phyloP scores from a whole-genome alignment of 2,113 vertebrate species.

The Dryoscopus gambensis region DNA sequence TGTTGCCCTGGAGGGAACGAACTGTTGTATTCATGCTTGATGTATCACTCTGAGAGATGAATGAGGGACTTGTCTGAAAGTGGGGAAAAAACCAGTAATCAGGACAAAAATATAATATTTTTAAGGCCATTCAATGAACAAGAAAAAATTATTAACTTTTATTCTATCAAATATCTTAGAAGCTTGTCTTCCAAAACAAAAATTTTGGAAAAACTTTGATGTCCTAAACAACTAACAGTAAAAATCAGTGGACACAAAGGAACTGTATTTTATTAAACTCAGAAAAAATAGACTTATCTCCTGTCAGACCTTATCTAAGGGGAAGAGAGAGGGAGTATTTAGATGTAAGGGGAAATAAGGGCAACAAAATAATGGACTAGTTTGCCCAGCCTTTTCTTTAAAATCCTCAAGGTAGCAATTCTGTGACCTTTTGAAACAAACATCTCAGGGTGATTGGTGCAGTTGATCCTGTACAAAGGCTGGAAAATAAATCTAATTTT shows the following conservation, averaged over 20 bases:
- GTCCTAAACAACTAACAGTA: not conserved
- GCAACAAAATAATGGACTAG: not conserved
- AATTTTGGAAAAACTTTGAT: not conserved
- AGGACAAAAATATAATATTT: not conserved
- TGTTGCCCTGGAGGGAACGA: not conserved
- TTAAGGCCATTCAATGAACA: not conserved
- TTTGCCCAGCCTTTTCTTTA: not conserved
- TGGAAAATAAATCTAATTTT: not conserved
- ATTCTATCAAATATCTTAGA: not conserved
- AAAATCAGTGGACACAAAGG: not conserved
- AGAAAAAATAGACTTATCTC: not conserved
- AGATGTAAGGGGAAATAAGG: not conserved
- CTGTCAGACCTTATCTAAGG: not conserved
- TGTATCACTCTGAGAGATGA: not conserved
- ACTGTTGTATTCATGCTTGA: not conserved
- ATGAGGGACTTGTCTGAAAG: not conserved
- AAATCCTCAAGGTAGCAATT: not conserved
- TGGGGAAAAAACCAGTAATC: not conserved
- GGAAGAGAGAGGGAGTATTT: not conserved
- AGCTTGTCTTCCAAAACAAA: not conserved
- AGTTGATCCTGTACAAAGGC: not conserved
- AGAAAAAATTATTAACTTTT: not conserved
- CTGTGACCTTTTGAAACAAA: not conserved
- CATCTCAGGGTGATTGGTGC: not conserved
- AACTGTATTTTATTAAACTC: not conserved